These are phyloP conservation scores for Drosophila tristis DNA, from an alignment of 1,140 invertebrate species.

Conservation along the genomic window DNA sequence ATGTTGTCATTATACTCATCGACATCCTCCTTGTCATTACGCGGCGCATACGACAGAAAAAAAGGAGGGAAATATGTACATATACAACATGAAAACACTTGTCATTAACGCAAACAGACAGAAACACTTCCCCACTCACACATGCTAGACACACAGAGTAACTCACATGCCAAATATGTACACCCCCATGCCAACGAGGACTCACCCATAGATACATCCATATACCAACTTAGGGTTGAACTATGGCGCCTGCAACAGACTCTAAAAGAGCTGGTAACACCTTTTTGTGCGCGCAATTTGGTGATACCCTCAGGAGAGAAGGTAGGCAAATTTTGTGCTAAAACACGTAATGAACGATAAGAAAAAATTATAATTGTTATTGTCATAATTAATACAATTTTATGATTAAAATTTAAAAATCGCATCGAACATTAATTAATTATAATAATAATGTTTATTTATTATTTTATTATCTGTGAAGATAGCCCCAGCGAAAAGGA, in stretches of 20 bases:
- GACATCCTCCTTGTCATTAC: slow-evolving; percentile 77
- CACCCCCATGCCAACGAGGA: not conserved
- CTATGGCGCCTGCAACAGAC: slow-evolving; percentile 43
- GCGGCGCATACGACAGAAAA: slow-evolving; percentile 48
- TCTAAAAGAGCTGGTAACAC: slow-evolving; percentile 22
- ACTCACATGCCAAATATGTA: not conserved
- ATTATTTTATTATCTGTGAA: no score
- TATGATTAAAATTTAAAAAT: not conserved
- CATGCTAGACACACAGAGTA: slow-evolving; percentile 10
- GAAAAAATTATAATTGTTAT: not conserved
- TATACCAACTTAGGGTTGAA: slow-evolving; percentile 10
- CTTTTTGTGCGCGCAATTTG: slow-evolving; percentile 25
- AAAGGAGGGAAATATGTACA: slow-evolving; percentile 25
- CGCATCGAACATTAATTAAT: no score
- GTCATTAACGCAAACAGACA: slow-evolving; percentile 75
- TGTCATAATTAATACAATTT: not conserved
- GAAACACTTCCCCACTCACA: slow-evolving; percentile 23
- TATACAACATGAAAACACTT: slow-evolving; percentile 70
- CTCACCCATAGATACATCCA: slow-evolving; percentile 1
- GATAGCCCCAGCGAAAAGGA: no score
- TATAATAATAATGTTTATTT: not conserved
- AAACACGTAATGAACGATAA: not conserved
- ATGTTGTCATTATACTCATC: slow-evolving; percentile 79
- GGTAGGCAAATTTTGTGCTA: not conserved
- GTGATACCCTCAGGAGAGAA: slow-evolving; percentile 10